Evolutionary conservation across 1,140 invertebrate genomes (phyloP).

Genomic region (Helicoverpa armigera): DNA sequence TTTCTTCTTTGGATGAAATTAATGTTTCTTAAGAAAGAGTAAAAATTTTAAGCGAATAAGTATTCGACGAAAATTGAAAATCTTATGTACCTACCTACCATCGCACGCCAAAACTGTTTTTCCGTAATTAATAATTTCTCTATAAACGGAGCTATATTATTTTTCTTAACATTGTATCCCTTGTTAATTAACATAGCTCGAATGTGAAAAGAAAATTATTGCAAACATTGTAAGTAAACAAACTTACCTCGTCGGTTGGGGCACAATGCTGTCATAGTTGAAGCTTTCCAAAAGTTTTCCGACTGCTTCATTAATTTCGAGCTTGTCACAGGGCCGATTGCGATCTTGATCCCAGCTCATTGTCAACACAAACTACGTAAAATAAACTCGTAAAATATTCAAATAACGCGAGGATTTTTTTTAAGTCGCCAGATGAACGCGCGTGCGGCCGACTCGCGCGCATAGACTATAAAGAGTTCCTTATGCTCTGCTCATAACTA

Average conservation of each 20-base stretch:
- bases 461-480: conserved; percentile 82
- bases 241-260: conserved; percentile 76
- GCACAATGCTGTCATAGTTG: conserved; percentile 81
- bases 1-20: too few species aligned
- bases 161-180: too few species aligned
- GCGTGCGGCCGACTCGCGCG: conserved; percentile 83
- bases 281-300: conserved; percentile 78
- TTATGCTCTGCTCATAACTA: conserved; percentile 78
- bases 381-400: background rate
- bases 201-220: background rate
- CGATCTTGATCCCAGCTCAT: conserved; percentile 79
- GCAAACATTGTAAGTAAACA: conserved; percentile 29
- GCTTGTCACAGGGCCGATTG: conserved; percentile 67
- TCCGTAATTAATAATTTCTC: too few species aligned
- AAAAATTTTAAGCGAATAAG: too few species aligned
- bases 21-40: too few species aligned
- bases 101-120: too few species aligned
- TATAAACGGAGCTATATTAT: too few species aligned
- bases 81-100: too few species aligned
- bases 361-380: conserved; percentile 48
- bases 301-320: conserved; percentile 81
- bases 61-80: too few species aligned
- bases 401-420: conserved; percentile 33
- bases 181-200: too few species aligned
- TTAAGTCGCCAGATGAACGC: conserved; percentile 54